Base-by-base conservation (phyloP, 2,797 vertebrate species). In the Eptatretus atami region DNA sequence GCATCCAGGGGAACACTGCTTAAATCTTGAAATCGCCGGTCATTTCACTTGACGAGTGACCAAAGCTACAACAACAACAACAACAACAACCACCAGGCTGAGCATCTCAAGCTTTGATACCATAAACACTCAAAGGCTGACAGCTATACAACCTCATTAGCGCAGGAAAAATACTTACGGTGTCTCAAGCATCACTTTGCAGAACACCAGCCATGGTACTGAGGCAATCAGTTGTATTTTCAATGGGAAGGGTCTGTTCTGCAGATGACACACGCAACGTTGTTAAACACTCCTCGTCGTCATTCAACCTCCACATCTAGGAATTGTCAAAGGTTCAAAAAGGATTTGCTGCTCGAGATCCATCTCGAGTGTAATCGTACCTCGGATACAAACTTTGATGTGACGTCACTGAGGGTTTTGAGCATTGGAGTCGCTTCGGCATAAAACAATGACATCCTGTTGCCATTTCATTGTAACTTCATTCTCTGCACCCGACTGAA, bases 391-490 rank as follows among this genome's bases (percentile, higher is more conserved):
- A 98, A 98, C 73, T 93, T 98, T 1, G 87, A 95, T 4, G 86
- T 98, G 71, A 84, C 82, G 53, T 98, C 90, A 61, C 90, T 98
- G 74, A 98, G 76, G 1, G 88, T 84, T 76, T 98, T 98, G 71
- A 96, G 75, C 88, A 96, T 98, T 52, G 90, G 90, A 0, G 88
- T 98, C 64, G 90, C 90, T 66, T 98, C 88, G 52, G 88, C 90
- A 0, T 98, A 98, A 78, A 98, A 98, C 69, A 98, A 77, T 69
- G 90, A 98, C 82, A 98, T 98, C 74, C 90, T 79, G 76, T 98
- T 74, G 90, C 90, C 78, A 98, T 70, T 67, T 98, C 90, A 1
- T 98, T 98, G 74, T 98, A 69, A 96, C 90, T 78, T 96, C 90
- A 63, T 94, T 98, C 79, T 98, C 90, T 65, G 81, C 82, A 68